phyloP scores from a whole-genome alignment of 2,888 invertebrate species.

The Ommatoiulus sabulosus region DNA sequence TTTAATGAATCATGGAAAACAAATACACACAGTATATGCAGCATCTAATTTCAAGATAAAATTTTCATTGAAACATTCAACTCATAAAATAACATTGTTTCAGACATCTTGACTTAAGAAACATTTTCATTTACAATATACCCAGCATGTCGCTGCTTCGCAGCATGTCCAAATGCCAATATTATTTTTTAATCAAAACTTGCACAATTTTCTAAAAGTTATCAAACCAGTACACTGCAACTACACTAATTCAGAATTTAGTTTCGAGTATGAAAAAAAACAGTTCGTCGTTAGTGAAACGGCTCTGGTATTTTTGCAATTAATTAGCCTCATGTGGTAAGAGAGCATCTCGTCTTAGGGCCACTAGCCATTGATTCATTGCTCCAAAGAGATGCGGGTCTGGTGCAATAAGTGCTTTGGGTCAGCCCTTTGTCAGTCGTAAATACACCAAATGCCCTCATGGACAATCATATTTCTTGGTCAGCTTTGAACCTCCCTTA shows the following conservation, averaged over 20 bases:
- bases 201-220: not conserved
- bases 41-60: too few relatives aligned
- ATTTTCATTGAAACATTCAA: too few relatives aligned
- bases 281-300: not conserved
- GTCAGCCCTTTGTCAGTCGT: slow-evolving; percentile 30
- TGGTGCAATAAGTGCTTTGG: slow-evolving; percentile 14
- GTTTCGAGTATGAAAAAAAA: not conserved
- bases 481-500: not conserved
- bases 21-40: too few relatives aligned
- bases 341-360: not conserved
- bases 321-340: not conserved
- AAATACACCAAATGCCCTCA: slow-evolving; percentile 31
- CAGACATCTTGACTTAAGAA: too few relatives aligned
- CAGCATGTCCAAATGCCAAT: not conserved
- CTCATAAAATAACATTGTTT: too few relatives aligned
- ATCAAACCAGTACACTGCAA: not conserved
- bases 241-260: not conserved
- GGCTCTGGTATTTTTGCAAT: not conserved
- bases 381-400: not conserved
- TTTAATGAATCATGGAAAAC: too few relatives aligned
- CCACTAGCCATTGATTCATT: slow-evolving; percentile 16
- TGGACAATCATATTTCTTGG: slow-evolving; percentile 36
- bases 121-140: too few relatives aligned
- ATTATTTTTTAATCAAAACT: not conserved
- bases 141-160: not conserved